Percentiles rank a stretch among this genome's conserved stretches.
These are phyloP conservation scores for Boloria selene DNA, from an alignment of 2,888 invertebrate genomes.

Conservation along the genomic window DNA sequence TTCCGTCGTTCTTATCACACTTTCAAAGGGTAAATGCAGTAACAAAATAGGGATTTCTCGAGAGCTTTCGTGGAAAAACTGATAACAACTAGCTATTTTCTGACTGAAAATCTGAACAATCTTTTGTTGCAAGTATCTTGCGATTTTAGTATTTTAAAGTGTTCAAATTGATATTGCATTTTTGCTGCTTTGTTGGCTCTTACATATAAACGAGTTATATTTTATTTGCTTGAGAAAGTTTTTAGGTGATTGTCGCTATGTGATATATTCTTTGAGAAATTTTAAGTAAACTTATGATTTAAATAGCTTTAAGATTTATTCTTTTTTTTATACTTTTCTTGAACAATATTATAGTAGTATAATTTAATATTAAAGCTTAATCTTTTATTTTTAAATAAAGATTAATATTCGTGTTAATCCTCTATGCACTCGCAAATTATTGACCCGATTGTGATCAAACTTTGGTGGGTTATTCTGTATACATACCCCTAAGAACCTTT, in stretches of 20 bases:
- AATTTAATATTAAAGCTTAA: too few relatives aligned
- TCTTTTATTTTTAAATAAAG: too few relatives aligned
- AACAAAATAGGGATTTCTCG: constrained; percentile 15
- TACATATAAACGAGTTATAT: constrained; percentile 6
- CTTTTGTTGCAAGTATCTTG: constrained; percentile 13
- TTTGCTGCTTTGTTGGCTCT: constrained; percentile 15
- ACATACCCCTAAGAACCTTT: too few relatives aligned
- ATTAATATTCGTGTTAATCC: too few relatives aligned
- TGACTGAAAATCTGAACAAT: constrained; percentile 9
- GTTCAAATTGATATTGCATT: constrained; percentile 18
- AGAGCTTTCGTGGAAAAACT: constrained; percentile 23
- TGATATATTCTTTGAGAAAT: neutral
- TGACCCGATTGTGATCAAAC: too few relatives aligned
- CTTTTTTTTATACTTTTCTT: too few relatives aligned
- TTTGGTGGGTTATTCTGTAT: too few relatives aligned
- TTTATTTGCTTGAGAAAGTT: constrained; percentile 7
- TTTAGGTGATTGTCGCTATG: neutral
- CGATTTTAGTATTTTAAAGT: constrained; percentile 17
- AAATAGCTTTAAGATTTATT: neutral
- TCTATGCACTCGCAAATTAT: too few relatives aligned
- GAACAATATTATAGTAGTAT: too few relatives aligned
- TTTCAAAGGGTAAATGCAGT: constrained; percentile 14
- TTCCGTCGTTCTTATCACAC: constrained; percentile 15
- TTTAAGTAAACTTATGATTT: neutral
- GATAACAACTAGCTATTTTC: constrained; percentile 13